Evolutionary conservation across 2,797 vertebrate genomes (phyloP).

Genomic region (Acanthurus tractus): DNA sequence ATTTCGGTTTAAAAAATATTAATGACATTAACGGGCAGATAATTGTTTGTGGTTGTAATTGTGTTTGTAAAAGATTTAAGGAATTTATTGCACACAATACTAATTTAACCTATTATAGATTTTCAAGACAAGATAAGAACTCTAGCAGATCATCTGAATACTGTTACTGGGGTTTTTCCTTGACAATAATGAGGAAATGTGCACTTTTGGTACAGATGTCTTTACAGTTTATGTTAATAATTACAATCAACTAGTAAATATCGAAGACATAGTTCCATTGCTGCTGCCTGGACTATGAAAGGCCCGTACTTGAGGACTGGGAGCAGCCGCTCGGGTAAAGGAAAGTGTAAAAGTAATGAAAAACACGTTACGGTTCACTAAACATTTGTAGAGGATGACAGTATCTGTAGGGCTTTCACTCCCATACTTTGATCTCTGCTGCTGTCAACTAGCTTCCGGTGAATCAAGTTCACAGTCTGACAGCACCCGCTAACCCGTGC

Average conservation of each 20-base stretch:
- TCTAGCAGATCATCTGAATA: background rate
- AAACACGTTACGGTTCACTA: constrained; percentile 77
- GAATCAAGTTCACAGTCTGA: constrained; percentile 70
- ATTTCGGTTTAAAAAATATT: constrained; percentile 30
- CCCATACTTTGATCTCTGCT: constrained; percentile 80
- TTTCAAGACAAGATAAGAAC: constrained; percentile 25
- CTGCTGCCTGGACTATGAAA: constrained; percentile 20
- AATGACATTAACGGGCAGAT: background rate
- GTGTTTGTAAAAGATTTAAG: constrained; percentile 27
- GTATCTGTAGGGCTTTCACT: constrained; percentile 78
- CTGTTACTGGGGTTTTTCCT: constrained; percentile 1
- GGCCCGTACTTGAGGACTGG: constrained; percentile 38
- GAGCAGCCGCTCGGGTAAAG: constrained; percentile 54
- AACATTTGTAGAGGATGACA: constrained; percentile 82
- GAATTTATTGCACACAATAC: constrained; percentile 20
- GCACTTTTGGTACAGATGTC: background rate
- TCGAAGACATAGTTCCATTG: constrained; percentile 16
- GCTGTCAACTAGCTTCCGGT: constrained; percentile 76
- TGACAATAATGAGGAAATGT: background rate
- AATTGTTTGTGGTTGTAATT: constrained; percentile 13
- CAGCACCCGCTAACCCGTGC: constrained; percentile 56
- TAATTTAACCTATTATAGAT: constrained; percentile 33
- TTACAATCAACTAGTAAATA: background rate
- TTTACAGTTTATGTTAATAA: background rate
- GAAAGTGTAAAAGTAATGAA: constrained; percentile 71